Base-by-base conservation (phyloP, 64 coral and sea anemone species). In the Astreopora myriophthalma region DNA sequence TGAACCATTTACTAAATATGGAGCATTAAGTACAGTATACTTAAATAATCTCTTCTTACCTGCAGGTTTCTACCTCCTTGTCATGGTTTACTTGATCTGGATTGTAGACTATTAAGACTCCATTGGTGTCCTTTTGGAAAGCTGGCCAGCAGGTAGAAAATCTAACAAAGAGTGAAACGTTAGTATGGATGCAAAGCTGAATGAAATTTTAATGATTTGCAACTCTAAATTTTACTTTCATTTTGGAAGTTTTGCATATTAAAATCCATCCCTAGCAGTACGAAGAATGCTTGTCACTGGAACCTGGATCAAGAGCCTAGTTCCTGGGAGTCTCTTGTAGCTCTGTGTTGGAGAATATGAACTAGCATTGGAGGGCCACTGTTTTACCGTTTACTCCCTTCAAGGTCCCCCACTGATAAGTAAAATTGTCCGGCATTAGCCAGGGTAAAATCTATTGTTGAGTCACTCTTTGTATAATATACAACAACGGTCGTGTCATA, bases 111-210 rank as follows among this genome's bases (percentile, higher is more conserved):
- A 98, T 67, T 8, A 98, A 31, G 24, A 98, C 93, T 35, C 96
- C 96, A 95, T 98, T 98, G 4, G 93, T 66, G 62, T 98, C 96
- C 73, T 98, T 98, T 73, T 98, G 96, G 27, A 98, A 89, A 19
- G 96, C 96, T 48, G 96, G 93, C 96, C 96, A 98, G 67, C 96
- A 98, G 34, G 94, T 98, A 66, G 94, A 95, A 86, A 98, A 98
- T 55, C 51, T 55, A 55, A 19, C 51, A 55, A 55, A 55, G 16
- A 55, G n/a, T n/a, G n/a, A n/a, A n/a, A n/a, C n/a, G n/a, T 13
- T 55, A 55, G 17, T 13, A 19, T 0, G 3, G 13, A 55, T 55
- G 3, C 3, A 55, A 55, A 19, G 51, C 17, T 55, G 51, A 19
- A 16, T 55, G 6, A 8, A 55, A 19, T 16, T 3, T 55, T 55